Percentiles rank a stretch among this genome's conserved stretches.
These are phyloP conservation scores for Agonopterix heracliana DNA, from an alignment of 2,888 invertebrate species.

Conservation along the genomic window DNA sequence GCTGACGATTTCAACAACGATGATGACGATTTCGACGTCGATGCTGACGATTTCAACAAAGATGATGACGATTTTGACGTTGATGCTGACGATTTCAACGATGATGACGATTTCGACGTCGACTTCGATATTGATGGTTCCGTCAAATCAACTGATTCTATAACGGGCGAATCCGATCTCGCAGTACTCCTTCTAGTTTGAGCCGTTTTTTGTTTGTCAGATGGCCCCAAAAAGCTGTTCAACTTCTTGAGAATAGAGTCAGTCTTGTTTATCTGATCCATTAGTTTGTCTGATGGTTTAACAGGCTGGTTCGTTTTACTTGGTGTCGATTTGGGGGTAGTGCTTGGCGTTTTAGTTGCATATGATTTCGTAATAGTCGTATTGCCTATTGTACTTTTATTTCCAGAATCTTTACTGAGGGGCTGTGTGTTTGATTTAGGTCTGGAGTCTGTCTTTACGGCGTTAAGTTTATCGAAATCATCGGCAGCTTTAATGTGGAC, in stretches of 20 bases:
- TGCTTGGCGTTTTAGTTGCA: neutral
- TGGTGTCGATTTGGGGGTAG: neutral
- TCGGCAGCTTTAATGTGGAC: slow-evolving; percentile 48
- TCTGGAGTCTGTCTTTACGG: neutral
- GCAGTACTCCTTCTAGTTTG: neutral
- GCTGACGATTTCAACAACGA: too few species aligned
- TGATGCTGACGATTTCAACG: neutral
- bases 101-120: neutral
- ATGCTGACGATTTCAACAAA: too few species aligned
- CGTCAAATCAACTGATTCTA: slow-evolving; percentile 14
- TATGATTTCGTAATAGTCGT: slow-evolving; percentile 1
- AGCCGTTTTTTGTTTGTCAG: neutral
- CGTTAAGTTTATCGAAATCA: neutral
- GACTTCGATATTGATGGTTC: neutral
- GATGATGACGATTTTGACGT: too few species aligned
- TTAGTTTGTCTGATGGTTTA: neutral
- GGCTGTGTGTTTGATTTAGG: too few species aligned
- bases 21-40: too few species aligned
- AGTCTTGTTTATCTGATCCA: slow-evolving; percentile 2
- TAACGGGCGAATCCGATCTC: neutral
- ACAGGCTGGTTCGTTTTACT: neutral
- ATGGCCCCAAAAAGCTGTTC: neutral
- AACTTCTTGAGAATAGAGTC: slow-evolving; percentile 3
- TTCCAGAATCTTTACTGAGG: neutral
- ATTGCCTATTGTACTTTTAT: neutral